phyloP scores from a whole-genome alignment of 2,888 invertebrate species.

The Halocaridina rubra region DNA sequence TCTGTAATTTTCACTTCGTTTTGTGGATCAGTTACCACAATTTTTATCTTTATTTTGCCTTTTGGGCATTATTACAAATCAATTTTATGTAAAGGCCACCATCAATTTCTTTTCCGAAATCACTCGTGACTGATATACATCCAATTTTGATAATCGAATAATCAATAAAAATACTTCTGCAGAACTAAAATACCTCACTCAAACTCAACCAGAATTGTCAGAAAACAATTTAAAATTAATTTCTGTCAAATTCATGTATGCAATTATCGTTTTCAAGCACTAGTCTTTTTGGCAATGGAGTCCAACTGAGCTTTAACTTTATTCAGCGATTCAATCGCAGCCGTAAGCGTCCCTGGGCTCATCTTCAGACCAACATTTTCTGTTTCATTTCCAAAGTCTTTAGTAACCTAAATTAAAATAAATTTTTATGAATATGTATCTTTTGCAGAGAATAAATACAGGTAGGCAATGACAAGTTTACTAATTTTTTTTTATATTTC shows the following conservation, averaged over 20 bases:
- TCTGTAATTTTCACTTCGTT: no score
- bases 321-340: conserved; percentile 35
- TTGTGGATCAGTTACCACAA: no score
- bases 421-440: no score
- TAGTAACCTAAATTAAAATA: conserved; percentile 9
- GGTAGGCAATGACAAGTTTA: no score
- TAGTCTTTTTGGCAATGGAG: conserved; percentile 48
- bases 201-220: background rate
- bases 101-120: background rate
- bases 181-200: background rate
- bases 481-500: no score
- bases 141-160: background rate
- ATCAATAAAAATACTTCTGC: background rate
- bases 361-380: conserved; percentile 22
- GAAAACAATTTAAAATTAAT: background rate
- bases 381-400: background rate
- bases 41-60: no score
- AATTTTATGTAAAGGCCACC: no score
- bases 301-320: conserved; percentile 49
- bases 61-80: no score
- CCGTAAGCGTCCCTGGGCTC: conserved; percentile 23
- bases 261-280: conserved; percentile 3
- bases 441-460: no score
- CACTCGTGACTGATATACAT: background rate
- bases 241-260: background rate